Evolutionary conservation across 2,888 invertebrate genomes (phyloP).

Genomic region (Agriopis aurantiaria): DNA sequence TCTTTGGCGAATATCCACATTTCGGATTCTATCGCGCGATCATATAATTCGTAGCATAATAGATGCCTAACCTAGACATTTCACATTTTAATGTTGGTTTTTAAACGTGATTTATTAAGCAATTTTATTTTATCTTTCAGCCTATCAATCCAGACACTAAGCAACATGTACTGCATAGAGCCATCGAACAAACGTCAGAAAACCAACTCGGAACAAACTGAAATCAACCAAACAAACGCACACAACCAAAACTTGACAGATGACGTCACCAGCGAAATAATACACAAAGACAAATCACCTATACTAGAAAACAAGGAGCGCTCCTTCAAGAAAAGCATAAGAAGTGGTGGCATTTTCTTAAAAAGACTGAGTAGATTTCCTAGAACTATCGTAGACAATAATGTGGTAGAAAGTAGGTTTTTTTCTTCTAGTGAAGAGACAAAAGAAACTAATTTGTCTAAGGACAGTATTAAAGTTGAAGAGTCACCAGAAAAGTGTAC

Average conservation of each 20-base stretch:
- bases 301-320: constrained; percentile 77
- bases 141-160: constrained; percentile 75
- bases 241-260: constrained; percentile 54
- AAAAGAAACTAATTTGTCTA: constrained; percentile 43
- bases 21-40: too few relatives aligned
- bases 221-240: constrained; percentile 43
- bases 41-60: too few relatives aligned
- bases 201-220: constrained; percentile 47
- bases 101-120: background rate
- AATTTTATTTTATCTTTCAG: constrained; percentile 61
- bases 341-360: constrained; percentile 66
- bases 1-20: too few relatives aligned
- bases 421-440: constrained; percentile 61
- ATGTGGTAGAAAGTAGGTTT: constrained; percentile 87
- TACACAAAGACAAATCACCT: constrained; percentile 69
- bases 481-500: constrained; percentile 59
- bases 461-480: constrained; percentile 53
- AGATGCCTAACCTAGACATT: too few relatives aligned
- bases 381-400: constrained; percentile 72
- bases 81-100: too few relatives aligned
- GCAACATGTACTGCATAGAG: constrained; percentile 77
- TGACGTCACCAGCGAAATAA: constrained; percentile 51
- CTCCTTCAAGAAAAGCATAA: constrained; percentile 69
- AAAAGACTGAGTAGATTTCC: constrained; percentile 84
- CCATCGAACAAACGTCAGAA: constrained; percentile 70